These are phyloP conservation scores for Calliopum simillimum DNA, from an alignment of 2,888 invertebrate species.

Conservation along the genomic window DNA sequence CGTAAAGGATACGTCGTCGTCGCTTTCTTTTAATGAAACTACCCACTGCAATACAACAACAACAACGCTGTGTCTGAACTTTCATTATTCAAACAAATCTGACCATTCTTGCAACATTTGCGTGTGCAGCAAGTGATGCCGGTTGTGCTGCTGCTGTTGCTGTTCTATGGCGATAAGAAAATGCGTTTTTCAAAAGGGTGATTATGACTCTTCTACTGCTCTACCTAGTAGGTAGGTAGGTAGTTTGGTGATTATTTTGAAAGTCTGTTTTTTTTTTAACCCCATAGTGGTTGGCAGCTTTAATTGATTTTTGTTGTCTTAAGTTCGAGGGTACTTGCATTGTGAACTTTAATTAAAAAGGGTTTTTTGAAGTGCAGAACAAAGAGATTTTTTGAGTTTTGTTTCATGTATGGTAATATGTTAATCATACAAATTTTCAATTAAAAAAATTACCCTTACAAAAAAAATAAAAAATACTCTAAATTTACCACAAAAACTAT, in stretches of 20 bases:
- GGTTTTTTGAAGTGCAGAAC: not conserved
- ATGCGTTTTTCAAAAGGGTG: no score
- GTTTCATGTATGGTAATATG: not conserved
- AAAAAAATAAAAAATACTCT: no score
- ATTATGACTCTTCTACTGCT: no score
- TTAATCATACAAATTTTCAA: no score
- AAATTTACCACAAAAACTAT: no score
- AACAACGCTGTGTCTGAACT: not conserved
- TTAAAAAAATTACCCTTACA: no score
- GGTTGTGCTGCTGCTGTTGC: not conserved
- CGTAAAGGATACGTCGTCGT: no score
- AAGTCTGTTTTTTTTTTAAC: not conserved
- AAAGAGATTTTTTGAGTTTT: not conserved
- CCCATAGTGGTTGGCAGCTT: slow-evolving; percentile 3
- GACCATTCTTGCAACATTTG: no score
- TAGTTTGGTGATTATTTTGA: not conserved
- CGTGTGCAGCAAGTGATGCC: not conserved
- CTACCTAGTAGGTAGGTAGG: not conserved
- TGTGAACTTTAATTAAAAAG: not conserved
- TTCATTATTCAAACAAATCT: no score
- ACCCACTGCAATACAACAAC: slow-evolving; percentile 1
- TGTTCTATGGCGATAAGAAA: not conserved
- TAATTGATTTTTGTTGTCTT: slow-evolving; percentile 14
- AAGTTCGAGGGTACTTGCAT: not conserved
- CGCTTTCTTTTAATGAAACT: not conserved